Conservation (phyloP, 2,113 vertebrate species). For the Egretta garzetta region DNA sequence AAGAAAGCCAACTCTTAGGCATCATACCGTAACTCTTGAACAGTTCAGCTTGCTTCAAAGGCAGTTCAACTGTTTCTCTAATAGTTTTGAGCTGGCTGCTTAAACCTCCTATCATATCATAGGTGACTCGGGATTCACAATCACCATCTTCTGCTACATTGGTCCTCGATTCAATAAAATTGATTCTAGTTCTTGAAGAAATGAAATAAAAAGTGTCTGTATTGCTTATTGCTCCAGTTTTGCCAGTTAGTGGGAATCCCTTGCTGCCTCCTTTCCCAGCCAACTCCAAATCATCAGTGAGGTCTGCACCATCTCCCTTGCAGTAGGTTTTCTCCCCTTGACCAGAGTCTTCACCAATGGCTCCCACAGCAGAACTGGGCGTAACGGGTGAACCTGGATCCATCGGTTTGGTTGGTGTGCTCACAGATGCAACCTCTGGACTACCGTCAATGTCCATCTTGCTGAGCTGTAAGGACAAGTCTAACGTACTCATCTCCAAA, state of each 20-base stretch:
- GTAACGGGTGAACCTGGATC: background rate
- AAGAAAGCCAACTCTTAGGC: background rate
- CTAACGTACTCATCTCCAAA: slow-evolving; percentile 61
- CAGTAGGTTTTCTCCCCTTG: background rate
- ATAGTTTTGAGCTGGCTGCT: slow-evolving; percentile 84
- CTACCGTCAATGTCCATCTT: slow-evolving; percentile 75
- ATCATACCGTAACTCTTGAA: slow-evolving; percentile 88
- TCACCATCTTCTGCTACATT: slow-evolving; percentile 3
- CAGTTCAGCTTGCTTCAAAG: slow-evolving; percentile 88
- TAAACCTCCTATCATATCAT: slow-evolving; percentile 92
- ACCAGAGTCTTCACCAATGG: background rate
- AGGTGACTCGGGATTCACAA: slow-evolving; percentile 79
- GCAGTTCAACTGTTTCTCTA: slow-evolving; percentile 91
- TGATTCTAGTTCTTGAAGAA: slow-evolving; percentile 80
- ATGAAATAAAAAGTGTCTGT: slow-evolving; percentile 86
- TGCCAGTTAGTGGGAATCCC: slow-evolving; percentile 17
- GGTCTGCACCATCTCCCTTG: background rate
- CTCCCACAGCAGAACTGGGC: background rate
- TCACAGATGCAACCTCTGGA: slow-evolving; percentile 29
- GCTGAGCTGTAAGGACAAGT: slow-evolving; percentile 83
- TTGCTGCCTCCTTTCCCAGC: background rate
- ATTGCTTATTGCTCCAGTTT: slow-evolving; percentile 21
- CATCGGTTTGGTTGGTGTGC: slow-evolving; percentile 68
- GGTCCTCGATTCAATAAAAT: slow-evolving; percentile 51
- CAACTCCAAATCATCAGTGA: background rate